Conservation (phyloP, 2,113 vertebrate species). For the Procapra przewalskii region DNA sequence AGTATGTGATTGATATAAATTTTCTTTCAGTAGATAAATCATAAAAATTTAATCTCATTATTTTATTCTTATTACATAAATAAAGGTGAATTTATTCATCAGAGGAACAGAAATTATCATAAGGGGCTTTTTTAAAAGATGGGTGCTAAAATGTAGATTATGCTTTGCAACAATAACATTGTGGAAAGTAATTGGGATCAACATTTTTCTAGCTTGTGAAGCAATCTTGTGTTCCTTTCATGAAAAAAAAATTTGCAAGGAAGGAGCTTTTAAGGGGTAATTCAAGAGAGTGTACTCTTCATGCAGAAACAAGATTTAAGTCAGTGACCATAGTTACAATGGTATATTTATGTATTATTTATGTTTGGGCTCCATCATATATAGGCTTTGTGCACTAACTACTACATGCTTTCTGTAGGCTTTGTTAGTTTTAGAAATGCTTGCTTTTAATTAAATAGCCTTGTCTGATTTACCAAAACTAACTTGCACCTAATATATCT, state of each 20-base stretch:
- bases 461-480: neutral
- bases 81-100: neutral
- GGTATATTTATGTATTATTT: neutral
- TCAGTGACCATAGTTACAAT: neutral
- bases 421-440: conserved; percentile 14
- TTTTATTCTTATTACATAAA: neutral
- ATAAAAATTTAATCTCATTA: neutral
- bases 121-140: conserved; percentile 28
- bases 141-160: conserved; percentile 14
- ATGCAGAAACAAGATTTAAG: neutral
- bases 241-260: neutral
- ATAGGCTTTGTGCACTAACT: neutral
- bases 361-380: neutral
- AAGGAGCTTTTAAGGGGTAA: neutral
- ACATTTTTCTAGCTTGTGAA: conserved; percentile 31
- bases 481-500: neutral
- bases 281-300: neutral
- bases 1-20: neutral
- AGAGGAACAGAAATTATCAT: conserved; percentile 3
- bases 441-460: neutral
- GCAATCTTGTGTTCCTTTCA: neutral
- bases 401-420: neutral
- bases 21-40: neutral
- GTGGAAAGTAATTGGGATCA: conserved; percentile 45
- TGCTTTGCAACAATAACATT: neutral